Base-by-base conservation (phyloP, 1,140 invertebrate species). In the Drosophila asahinai region DNA sequence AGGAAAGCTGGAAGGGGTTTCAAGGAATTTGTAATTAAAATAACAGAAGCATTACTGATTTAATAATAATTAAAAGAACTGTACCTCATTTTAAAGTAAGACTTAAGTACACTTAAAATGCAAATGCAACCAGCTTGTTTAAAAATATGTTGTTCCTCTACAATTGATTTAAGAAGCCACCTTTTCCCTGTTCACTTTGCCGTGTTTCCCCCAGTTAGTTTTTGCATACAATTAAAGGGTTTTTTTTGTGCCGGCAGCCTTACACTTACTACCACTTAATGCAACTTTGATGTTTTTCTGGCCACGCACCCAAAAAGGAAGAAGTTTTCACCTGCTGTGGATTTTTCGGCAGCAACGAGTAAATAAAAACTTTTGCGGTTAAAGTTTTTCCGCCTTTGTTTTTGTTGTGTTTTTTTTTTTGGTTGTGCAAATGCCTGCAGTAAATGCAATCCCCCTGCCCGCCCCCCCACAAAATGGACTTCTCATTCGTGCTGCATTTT, bases 231-330 rank as follows among this genome's bases (percentile, higher is more conserved):
- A 86, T 89, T 83, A 86, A 73, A 76, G 52, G 30, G 62, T 45
- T 38, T 57, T 57, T 54, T 61, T 54, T 67, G 6, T 12, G 52
- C 49, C 27, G 33, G 63, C 60, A 43, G 49, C 59, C 33, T 45
- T 60, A 64, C 33, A 64, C 33, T 36, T 60, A 61, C 51, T 66
- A 40, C 75, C 80, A 74, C 72, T 89, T 87, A 87, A 87, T 87
- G 83, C 68, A 89, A 84, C 86, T 87, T 89, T 89, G 72, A 89
- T 87, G 83, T 87, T 89, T 87, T 72, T 77, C 65, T 78, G 67
- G 70, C 67, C 47, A 60, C 55, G 70, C 70, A 61, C 47, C 47
- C 27, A 30, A 59, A 40, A 59, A 71, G 25, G 43, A 19, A 59
- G 52, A 58, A 73, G 47, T 71, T 72, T 65, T 75, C 78, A 84